Evolutionary conservation across 2,797 vertebrate species (phyloP).

Genomic region (Periophthalmus magnuspinnatus): DNA sequence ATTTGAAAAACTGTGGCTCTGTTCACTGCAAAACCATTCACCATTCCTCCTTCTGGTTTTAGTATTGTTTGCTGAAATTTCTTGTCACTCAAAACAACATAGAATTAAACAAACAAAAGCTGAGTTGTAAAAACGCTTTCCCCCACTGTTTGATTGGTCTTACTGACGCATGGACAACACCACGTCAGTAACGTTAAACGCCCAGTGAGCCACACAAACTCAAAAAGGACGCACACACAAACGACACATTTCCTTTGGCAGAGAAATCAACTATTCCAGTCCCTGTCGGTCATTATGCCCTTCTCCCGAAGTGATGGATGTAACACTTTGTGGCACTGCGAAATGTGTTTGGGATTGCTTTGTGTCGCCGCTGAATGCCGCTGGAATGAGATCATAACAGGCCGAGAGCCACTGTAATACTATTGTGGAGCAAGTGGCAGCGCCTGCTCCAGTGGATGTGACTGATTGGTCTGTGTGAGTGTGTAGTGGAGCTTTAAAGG

Average conservation of each 20-base stretch:
- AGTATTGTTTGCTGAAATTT: not conserved
- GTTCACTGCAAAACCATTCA: not conserved
- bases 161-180: constrained; percentile 31
- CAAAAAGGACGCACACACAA: constrained; percentile 9
- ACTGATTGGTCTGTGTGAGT: constrained; percentile 44
- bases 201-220: constrained; percentile 4
- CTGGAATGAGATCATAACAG: constrained; percentile 75
- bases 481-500: constrained; percentile 18
- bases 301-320: constrained; percentile 75
- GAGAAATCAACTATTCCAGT: constrained; percentile 64
- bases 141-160: constrained; percentile 40
- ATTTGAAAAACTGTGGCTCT: not conserved
- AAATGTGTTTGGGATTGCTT: constrained; percentile 78
- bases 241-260: constrained; percentile 48
- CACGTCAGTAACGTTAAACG: constrained; percentile 21
- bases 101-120: not conserved
- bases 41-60: not conserved
- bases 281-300: constrained; percentile 69
- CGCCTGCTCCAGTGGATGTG: constrained; percentile 51
- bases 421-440: constrained; percentile 68
- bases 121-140: constrained; percentile 41
- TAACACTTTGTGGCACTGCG: constrained; percentile 69
- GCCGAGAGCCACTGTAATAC: constrained; percentile 68
- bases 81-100: not conserved
- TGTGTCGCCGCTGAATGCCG: constrained; percentile 68